A percentile compares a stretch with the other conserved stretches of the same genome.
Conservation (phyloP, 2,797 vertebrate species). For the Arrhamphus sclerolepis region DNA sequence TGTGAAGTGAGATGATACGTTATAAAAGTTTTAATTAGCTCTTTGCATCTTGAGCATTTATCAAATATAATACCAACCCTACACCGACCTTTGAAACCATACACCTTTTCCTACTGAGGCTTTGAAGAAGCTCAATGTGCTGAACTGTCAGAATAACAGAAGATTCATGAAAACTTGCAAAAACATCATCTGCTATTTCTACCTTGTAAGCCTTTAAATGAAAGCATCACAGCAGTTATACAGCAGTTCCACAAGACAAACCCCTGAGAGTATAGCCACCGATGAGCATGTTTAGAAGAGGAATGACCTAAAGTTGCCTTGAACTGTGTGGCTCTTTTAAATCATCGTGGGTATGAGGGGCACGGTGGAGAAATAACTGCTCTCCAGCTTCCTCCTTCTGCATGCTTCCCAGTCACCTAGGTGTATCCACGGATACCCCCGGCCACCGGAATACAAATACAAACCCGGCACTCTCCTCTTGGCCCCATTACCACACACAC, state of each 20-base stretch:
- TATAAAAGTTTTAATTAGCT: too few relatives aligned
- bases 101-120: too few relatives aligned
- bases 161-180: too few relatives aligned
- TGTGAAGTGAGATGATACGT: too few relatives aligned
- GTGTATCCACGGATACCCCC: constrained; percentile 91
- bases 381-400: constrained; percentile 83
- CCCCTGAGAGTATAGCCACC: constrained; percentile 1
- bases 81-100: too few relatives aligned
- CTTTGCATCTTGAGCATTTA: too few relatives aligned
- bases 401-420: constrained; percentile 90
- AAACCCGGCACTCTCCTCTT: constrained; percentile 76
- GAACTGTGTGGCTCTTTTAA: constrained; percentile 67
- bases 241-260: constrained; percentile 11
- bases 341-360: constrained; percentile 75
- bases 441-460: constrained; percentile 89
- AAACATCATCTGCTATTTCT: too few relatives aligned
- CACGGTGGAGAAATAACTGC: constrained; percentile 74
- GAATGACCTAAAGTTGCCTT: constrained; percentile 75
- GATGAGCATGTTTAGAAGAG: constrained; percentile 33
- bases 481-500: constrained; percentile 55
- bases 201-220: too few relatives aligned
- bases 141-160: too few relatives aligned
- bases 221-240: too few relatives aligned
- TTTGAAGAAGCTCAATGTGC: too few relatives aligned
- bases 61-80: too few relatives aligned